Percentiles rank a stretch among this genome's conserved stretches.
These are phyloP conservation scores for Promerops cafer DNA, from an alignment of 2,113 vertebrate species.

Conservation along the genomic window DNA sequence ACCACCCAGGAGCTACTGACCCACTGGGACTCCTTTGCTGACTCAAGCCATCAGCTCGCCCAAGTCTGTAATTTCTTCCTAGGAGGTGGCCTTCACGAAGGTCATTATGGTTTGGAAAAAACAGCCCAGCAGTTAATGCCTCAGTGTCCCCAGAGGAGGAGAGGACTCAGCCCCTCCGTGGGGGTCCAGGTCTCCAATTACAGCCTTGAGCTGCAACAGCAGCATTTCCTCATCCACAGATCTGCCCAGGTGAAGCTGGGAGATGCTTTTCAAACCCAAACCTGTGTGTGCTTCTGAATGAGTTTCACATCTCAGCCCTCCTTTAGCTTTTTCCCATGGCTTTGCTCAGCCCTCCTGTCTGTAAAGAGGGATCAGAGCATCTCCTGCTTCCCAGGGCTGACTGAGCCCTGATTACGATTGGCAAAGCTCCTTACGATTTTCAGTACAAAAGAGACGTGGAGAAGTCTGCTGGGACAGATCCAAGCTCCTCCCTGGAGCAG, in stretches of 20 bases:
- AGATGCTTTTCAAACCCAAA: background rate
- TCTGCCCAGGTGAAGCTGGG: background rate
- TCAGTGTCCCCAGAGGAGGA: rapidly evolving
- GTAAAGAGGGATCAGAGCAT: background rate
- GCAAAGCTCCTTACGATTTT: background rate
- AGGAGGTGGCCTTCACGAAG: background rate
- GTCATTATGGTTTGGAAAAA: background rate
- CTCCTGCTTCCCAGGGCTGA: background rate
- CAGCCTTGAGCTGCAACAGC: background rate
- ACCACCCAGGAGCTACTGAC: background rate
- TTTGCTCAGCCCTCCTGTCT: background rate
- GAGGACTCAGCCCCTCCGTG: rapidly evolving
- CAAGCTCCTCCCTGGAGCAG: background rate
- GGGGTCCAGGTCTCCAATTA: background rate
- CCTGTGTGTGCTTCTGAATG: rapidly evolving
- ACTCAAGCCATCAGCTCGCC: background rate
- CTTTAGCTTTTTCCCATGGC: background rate
- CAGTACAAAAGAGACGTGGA: background rate
- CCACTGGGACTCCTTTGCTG: background rate
- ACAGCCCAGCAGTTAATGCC: background rate
- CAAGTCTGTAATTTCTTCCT: background rate
- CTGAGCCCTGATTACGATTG: rapidly evolving
- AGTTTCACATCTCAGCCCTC: background rate
- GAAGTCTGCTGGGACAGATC: background rate
- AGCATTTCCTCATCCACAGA: rapidly evolving